Base-by-base conservation (phyloP, 1,140 invertebrate genomes). In the Lasioglossum baleicum region DNA sequence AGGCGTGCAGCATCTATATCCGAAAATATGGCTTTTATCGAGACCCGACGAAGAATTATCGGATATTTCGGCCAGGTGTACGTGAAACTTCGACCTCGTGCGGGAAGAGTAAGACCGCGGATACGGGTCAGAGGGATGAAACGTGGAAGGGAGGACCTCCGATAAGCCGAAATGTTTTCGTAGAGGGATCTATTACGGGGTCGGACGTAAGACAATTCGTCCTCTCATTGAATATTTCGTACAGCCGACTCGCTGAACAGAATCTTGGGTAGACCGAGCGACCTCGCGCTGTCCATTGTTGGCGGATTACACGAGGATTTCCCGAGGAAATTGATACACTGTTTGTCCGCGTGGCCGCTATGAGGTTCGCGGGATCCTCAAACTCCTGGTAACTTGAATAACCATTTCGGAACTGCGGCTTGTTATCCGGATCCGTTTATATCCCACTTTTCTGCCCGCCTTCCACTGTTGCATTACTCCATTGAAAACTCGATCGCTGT, bases 241-340 rank as follows among this genome's bases (percentile, higher is more conserved):
- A 17, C 78, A 63, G 58, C 58, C 35, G 61, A 58, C 31, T 71
- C 65, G 76, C 60, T 58, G 60, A 66, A 75, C 77, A 75, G 74
- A 81, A 61, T 83, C 78, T 81, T 87, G 67, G 74, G 69, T 75
- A 74, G 66, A 60, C 22, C 64, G 11, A 81, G 82, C 81, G 72
- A 83, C 64, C 72, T 48, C 69, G 20, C 64, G 61, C 66, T 83
- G 80, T 68, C 78, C 73, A 88, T 88, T 88, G 88, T 89, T 82
- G 81, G 48, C 80, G 85, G 83, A 85, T 90, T 89, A 89, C 87
- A 89, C 88, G 83, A 81, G 83, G 87, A 89, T 90, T 90, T 90
- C 83, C 82, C 77, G 68, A 48, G 80, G 87, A 88, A 90, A 90
- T 90, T 90, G 88, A 90, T 90, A 90, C 85, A 84, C 80, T 70